A percentile compares a stretch with the other conserved stretches of the same genome.
Evolutionary conservation across 1,140 invertebrate genomes (phyloP).

Genomic region (Habropoda laboriosa): DNA sequence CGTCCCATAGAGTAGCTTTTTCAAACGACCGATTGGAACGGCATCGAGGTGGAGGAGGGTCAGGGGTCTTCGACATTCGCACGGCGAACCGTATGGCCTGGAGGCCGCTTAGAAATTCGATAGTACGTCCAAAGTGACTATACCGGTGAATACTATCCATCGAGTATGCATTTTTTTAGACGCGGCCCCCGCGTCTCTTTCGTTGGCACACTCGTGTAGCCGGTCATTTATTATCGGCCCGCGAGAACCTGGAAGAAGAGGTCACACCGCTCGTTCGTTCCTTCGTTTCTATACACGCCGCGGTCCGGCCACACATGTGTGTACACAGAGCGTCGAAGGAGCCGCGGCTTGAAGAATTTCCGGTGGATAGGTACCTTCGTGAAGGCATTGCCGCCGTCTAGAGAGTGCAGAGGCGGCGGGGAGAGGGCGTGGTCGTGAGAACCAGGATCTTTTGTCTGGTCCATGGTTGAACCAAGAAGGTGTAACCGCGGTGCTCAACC

Average conservation of each 20-base stretch:
- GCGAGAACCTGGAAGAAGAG: conserved; percentile 57
- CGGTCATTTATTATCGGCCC: conserved; percentile 64
- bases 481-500: conserved; percentile 69
- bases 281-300: conserved; percentile 21
- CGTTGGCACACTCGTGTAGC: conserved; percentile 35
- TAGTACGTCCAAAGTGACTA: conserved; percentile 37
- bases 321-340: conserved; percentile 44
- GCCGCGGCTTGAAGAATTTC: conserved; percentile 67
- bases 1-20: not conserved
- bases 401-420: conserved; percentile 63
- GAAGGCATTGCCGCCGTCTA: conserved; percentile 65
- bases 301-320: not conserved
- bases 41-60: conserved; percentile 17
- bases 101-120: conserved; percentile 62
- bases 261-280: conserved; percentile 55
- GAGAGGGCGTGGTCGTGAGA: conserved; percentile 77
- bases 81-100: conserved; percentile 23
- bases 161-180: conserved; percentile 49
- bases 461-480: conserved; percentile 65
- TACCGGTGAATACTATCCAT: conserved; percentile 39
- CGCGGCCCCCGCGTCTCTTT: conserved; percentile 32
- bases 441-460: conserved; percentile 77
- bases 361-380: conserved; percentile 71
- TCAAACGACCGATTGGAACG: not conserved
- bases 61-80: conserved; percentile 53